phyloP scores from a whole-genome alignment of 2,888 invertebrate genomes.

The Drosophila bunnanda region DNA sequence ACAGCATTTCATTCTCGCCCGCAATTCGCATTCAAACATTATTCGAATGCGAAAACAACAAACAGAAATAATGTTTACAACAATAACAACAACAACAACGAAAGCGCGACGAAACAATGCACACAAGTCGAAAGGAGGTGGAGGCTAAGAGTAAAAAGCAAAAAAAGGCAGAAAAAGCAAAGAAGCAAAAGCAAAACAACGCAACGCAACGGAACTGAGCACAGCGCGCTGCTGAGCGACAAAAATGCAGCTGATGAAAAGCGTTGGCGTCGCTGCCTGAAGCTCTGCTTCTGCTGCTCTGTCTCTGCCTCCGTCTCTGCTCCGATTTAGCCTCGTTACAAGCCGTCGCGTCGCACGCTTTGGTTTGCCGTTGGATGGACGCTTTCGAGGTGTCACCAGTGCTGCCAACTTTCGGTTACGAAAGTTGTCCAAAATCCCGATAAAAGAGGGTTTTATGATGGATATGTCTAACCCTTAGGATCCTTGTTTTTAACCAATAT shows the following conservation, averaged over 20 bases:
- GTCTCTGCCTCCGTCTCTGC: conserved; percentile 25
- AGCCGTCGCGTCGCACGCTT: conserved; percentile 46
- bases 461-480: not conserved
- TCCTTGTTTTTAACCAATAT: too few relatives aligned
- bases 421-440: not conserved
- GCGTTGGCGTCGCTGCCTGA: conserved; percentile 46
- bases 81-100: conserved; percentile 47
- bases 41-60: conserved; percentile 49
- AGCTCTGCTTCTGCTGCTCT: conserved; percentile 35
- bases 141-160: conserved; percentile 64
- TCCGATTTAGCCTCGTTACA: conserved; percentile 76
- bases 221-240: conserved; percentile 45
- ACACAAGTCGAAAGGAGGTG: conserved; percentile 71
- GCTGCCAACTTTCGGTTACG: conserved; percentile 19
- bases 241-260: conserved; percentile 58
- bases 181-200: conserved; percentile 34
- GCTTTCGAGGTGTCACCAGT: conserved; percentile 36
- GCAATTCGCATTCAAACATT: conserved; percentile 41
- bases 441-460: not conserved
- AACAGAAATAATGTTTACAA: conserved; percentile 54
- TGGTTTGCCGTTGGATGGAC: conserved; percentile 19
- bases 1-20: conserved; percentile 35
- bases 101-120: conserved; percentile 73
- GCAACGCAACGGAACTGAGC: conserved; percentile 56
- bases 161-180: conserved; percentile 37